Base-by-base conservation (phyloP, 2,888 invertebrate genomes). In the Alentia gelatinosa region DNA sequence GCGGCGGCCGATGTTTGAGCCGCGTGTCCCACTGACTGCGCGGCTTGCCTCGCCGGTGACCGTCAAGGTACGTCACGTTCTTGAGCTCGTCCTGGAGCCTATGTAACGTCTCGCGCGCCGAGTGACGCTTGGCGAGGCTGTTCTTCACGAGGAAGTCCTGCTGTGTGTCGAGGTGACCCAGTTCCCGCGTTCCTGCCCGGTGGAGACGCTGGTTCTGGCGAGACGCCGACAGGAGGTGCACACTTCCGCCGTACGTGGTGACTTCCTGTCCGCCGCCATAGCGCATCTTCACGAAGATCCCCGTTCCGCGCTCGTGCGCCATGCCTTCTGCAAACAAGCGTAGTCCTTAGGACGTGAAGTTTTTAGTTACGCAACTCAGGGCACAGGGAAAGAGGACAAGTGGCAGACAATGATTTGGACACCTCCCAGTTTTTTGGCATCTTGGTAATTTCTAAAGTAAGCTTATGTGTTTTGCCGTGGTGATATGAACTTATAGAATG, bases 201-300 rank as follows among this genome's bases (percentile, higher is more conserved):
- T 23, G 19, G 1, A 83, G 83, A 39, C n/a, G 40, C 39, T 40
- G 37, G 37, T 83, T 83, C 40, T 30, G 39, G 15, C 26, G 35
- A n/a, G 83, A 83, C n/a, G 83, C 83, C n/a, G 23, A 23, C 39
- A 40, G 35, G 37, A 83, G 83, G 83, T 83, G 39, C 26, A 35
- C 40, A 23, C 83, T 83, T 1, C 83, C 83, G 1, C 9, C 83
- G 1, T 19, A 83, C 7, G 39, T 35, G 15, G 83, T 40, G 23
- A 83, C 83, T 39, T 83, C 83, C 1, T 83, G 83, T 4, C 83
- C 83, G 15, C 83, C 83, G 3, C 83, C 83, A 23, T 37, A 40
- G 12, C 83, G 15, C 5, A 39, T 40, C 83, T 83, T 83, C 23
- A 39, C 7, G 26, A 37, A 83, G 23, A n/a, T 19, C 35, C 83